phyloP scores from a whole-genome alignment of 2,888 invertebrate species.

The Drosophila subsilvestris region DNA sequence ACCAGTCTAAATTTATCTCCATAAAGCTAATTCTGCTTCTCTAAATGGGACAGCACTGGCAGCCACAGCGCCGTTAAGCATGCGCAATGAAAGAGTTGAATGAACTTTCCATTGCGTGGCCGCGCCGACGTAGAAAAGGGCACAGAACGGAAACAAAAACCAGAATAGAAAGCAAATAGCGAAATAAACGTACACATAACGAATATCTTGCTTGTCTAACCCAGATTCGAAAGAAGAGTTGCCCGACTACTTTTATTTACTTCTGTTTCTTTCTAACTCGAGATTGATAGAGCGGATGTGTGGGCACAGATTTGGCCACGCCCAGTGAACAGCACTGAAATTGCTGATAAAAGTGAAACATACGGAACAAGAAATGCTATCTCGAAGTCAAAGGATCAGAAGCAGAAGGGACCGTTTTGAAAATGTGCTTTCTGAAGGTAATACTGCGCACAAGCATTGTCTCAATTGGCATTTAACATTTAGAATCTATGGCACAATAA shows the following conservation, averaged over 20 bases:
- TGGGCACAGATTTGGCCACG: constrained; percentile 34
- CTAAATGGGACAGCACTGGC: constrained; percentile 19
- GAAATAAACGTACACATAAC: constrained; percentile 12
- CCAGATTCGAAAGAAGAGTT: constrained; percentile 51
- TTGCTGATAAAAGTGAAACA: constrained; percentile 29
- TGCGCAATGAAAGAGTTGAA: constrained; percentile 65
- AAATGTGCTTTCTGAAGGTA: constrained; percentile 15
- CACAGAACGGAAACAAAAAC: constrained; percentile 56
- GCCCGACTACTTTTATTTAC: constrained; percentile 63
- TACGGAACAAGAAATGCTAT: constrained; percentile 3
- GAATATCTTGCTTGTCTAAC: constrained; percentile 33
- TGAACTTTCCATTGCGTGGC: constrained; percentile 58
- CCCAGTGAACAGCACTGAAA: constrained; percentile 34
- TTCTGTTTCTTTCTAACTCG: constrained; percentile 17
- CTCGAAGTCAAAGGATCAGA: constrained; percentile 2
- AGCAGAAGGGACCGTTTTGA: constrained; percentile 1
- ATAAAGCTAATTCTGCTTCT: background rate
- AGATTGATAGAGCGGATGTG: constrained; percentile 65
- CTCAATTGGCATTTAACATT: constrained; percentile 36
- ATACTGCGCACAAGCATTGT: constrained; percentile 29
- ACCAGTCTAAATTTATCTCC: background rate
- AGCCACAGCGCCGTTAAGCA: constrained; percentile 52
- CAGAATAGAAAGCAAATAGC: constrained; percentile 55
- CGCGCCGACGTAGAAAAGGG: constrained; percentile 66
- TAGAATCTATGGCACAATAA: constrained; percentile 33